phyloP scores from a whole-genome alignment of 2,797 vertebrate species.

The Ispidina picta region DNA sequence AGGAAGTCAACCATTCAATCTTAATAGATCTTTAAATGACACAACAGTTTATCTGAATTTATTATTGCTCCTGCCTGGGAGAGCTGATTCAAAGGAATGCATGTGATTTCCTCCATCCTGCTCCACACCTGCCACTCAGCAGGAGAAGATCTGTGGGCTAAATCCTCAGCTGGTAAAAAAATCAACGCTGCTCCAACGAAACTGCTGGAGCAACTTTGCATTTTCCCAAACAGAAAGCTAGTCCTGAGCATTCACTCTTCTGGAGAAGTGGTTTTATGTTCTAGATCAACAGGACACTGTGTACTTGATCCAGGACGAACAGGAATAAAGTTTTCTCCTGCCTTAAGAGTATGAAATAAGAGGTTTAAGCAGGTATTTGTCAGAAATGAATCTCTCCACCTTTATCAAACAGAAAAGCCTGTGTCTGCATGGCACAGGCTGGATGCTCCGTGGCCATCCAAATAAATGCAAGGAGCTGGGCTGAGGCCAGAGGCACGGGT shows the following conservation, averaged over 20 bases:
- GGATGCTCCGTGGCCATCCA: fast-evolving
- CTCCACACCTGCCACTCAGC: constrained; percentile 39
- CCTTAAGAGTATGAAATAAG: not conserved
- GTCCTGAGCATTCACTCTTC: fast-evolving
- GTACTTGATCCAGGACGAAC: not conserved
- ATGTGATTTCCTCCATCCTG: constrained; percentile 26
- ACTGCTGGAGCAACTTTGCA: not conserved
- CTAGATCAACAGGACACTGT: not conserved
- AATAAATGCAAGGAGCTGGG: not conserved
- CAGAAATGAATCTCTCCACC: not conserved
- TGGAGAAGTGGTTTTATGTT: not conserved
- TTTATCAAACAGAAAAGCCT: not conserved
- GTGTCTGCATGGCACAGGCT: not conserved
- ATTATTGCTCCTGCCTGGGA: not conserved
- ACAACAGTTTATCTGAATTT: not conserved
- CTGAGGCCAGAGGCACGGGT: not conserved
- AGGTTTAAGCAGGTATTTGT: not conserved
- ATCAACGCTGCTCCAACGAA: not conserved
- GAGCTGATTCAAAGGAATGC: not conserved
- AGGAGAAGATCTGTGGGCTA: not conserved
- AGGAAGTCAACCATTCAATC: constrained; percentile 5
- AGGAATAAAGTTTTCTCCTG: not conserved
- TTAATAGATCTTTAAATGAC: constrained; percentile 22
- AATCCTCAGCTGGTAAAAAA: not conserved
- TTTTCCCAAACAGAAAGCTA: not conserved